A percentile compares a stretch with the other conserved stretches of the same genome.
phyloP scores from a whole-genome alignment of 1,140 invertebrate genomes.

The Drosophila pandora region DNA sequence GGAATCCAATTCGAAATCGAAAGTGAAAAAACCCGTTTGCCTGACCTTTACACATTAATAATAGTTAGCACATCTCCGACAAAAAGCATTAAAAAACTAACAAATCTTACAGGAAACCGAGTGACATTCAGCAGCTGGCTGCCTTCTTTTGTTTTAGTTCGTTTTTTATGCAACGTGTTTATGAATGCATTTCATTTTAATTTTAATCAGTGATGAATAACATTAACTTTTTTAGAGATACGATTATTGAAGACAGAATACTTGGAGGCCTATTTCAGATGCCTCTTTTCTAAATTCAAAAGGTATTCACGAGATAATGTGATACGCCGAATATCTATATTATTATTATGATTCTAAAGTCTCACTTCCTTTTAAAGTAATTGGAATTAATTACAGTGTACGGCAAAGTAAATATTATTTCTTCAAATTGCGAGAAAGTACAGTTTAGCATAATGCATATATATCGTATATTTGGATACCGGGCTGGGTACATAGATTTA shows the following conservation, averaged over 20 bases:
- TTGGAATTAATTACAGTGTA: background rate
- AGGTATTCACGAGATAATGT: too few relatives aligned
- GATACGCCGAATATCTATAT: too few relatives aligned
- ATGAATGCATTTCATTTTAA: background rate
- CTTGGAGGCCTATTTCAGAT: too few relatives aligned
- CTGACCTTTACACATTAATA: slow-evolving; percentile 79
- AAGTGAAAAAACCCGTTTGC: slow-evolving; percentile 75
- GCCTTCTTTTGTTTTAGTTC: background rate
- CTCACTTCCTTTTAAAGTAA: too few relatives aligned
- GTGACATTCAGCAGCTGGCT: slow-evolving; percentile 8
- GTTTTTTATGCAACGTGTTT: background rate
- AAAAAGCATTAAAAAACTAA: slow-evolving; percentile 7
- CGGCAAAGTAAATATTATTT: background rate
- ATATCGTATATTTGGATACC: background rate
- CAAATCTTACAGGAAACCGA: slow-evolving; percentile 34
- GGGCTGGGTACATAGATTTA: slow-evolving; percentile 11
- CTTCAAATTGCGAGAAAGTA: background rate
- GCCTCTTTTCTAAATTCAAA: too few relatives aligned
- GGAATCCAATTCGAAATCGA: slow-evolving; percentile 65
- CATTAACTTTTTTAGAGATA: too few relatives aligned
- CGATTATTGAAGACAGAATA: too few relatives aligned
- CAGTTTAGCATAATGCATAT: background rate
- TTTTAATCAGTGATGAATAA: too few relatives aligned
- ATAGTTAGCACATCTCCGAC: slow-evolving; percentile 70
- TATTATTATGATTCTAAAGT: too few relatives aligned